phyloP scores from a whole-genome alignment of 2,888 invertebrate genomes.

The Calliphora vomitoria region DNA sequence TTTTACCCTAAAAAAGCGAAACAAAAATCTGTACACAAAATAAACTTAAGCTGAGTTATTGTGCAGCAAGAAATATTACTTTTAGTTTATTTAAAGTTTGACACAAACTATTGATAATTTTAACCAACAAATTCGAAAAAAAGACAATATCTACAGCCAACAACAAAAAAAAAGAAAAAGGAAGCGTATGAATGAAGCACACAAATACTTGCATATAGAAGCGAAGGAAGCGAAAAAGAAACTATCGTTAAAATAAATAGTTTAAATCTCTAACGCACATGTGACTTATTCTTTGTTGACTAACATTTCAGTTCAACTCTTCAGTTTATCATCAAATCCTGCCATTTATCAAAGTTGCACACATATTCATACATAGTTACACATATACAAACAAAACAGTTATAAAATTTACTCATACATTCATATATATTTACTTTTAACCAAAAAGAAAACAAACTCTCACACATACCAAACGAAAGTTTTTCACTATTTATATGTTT shows the following conservation, averaged over 20 bases:
- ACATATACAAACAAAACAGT: not conserved
- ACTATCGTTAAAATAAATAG: slow-evolving; percentile 74
- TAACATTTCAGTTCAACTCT: slow-evolving; percentile 72
- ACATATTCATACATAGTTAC: slow-evolving; percentile 34
- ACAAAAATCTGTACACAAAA: slow-evolving; percentile 7
- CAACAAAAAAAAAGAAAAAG: not conserved
- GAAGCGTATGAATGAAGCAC: too few species aligned
- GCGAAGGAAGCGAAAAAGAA: not conserved
- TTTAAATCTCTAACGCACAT: slow-evolving; percentile 74
- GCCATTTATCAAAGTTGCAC: slow-evolving; percentile 74
- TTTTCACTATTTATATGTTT: not conserved
- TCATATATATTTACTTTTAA: slow-evolving; percentile 41
- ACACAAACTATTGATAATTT: slow-evolving; percentile 69
- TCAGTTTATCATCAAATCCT: slow-evolving; percentile 73
- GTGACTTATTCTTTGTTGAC: slow-evolving; percentile 72
- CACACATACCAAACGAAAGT: slow-evolving; percentile 11
- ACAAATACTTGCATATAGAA: not conserved
- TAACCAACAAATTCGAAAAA: slow-evolving; percentile 35
- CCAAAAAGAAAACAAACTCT: slow-evolving; percentile 34
- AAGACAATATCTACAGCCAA: not conserved
- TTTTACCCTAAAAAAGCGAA: not conserved
- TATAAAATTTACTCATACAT: slow-evolving; percentile 9
- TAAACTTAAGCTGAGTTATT: slow-evolving; percentile 27
- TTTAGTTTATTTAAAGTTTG: slow-evolving; percentile 69
- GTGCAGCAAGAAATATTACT: slow-evolving; percentile 62